A percentile compares a stretch with the other conserved stretches of the same genome.
Evolutionary conservation across 2,797 vertebrate species (phyloP).

Genomic region (Rhynchonycteris naso): DNA sequence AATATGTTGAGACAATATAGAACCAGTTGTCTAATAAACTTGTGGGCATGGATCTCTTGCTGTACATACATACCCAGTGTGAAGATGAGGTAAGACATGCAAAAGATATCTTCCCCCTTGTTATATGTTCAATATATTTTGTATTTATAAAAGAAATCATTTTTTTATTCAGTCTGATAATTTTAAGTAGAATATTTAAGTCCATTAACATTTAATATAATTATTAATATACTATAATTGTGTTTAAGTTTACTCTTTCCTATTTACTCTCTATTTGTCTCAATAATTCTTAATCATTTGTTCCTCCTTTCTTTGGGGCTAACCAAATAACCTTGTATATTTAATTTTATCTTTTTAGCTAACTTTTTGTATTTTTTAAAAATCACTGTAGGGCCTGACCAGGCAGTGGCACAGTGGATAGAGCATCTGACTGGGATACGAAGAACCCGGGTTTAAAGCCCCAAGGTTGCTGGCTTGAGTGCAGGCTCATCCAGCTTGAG

Average conservation of each 20-base stretch:
- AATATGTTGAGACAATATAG: background rate
- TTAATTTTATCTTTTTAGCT: background rate
- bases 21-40: background rate
- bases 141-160: background rate
- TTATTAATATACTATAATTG: background rate
- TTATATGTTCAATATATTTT: background rate
- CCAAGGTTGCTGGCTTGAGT: no score
- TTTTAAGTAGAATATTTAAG: background rate
- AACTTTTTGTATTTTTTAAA: background rate
- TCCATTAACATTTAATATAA: background rate
- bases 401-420: no score
- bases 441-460: no score
- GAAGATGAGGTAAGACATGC: background rate
- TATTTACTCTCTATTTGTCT: background rate
- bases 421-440: no score
- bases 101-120: background rate
- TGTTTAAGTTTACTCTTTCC: background rate
- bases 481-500: no score
- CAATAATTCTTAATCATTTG: background rate
- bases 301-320: background rate
- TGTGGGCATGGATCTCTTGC: background rate
- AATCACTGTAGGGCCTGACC: background rate
- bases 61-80: background rate
- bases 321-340: conserved; percentile 13
- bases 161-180: background rate